A percentile compares a stretch with the other conserved stretches of the same genome.
Evolutionary conservation across 2,888 invertebrate species (phyloP).

Genomic region (Orthosia cruda): DNA sequence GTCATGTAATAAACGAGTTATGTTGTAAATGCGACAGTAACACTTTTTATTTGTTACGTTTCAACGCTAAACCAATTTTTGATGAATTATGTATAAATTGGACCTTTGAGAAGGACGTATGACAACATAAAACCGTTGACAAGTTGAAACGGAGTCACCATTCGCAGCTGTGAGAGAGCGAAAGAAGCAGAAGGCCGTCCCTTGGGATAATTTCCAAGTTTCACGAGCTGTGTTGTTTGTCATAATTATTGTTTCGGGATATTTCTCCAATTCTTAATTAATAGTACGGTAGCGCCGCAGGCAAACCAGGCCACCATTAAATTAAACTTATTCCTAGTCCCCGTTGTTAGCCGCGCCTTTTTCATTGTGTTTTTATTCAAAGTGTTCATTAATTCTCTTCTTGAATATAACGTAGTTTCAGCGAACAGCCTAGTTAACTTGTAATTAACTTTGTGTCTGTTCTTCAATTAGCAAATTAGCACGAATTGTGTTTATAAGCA

Average conservation of each 20-base stretch:
- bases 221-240: background rate
- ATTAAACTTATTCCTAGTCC: background rate
- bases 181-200: no score
- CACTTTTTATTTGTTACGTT: background rate
- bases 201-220: no score
- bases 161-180: no score
- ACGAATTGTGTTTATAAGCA: conserved; percentile 33
- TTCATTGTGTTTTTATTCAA: conserved; percentile 38
- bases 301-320: background rate
- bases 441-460: conserved; percentile 31
- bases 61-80: background rate
- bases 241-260: background rate
- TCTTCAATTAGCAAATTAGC: conserved; percentile 46
- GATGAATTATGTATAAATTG: no score
- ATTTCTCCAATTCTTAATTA: background rate
- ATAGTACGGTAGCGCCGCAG: background rate
- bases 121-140: no score
- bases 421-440: conserved; percentile 40
- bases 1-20: background rate
- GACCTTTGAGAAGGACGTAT: no score
- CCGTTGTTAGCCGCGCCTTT: background rate
- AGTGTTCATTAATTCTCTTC: conserved; percentile 25
- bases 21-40: no score
- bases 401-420: conserved; percentile 22
- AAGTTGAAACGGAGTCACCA: no score